A percentile compares a stretch with the other conserved stretches of the same genome.
Evolutionary conservation across 2,888 invertebrate species (phyloP).

Genomic region (Dynastes tityus): DNA sequence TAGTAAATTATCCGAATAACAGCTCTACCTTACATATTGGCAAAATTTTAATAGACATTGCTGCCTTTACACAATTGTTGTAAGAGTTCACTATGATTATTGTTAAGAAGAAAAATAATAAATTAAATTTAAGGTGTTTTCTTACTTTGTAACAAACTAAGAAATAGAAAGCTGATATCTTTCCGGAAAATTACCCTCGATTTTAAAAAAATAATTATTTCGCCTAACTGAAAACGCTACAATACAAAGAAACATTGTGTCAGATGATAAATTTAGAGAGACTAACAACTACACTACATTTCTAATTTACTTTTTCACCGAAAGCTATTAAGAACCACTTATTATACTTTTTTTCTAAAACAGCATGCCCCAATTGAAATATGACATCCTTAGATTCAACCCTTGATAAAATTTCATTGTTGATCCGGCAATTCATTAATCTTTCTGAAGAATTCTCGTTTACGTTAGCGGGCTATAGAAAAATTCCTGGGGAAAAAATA

Average conservation of each 20-base stretch:
- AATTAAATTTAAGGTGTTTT: too few relatives aligned
- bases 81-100: too few relatives aligned
- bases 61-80: too few relatives aligned
- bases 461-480: slow-evolving; percentile 43
- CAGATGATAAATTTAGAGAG: background rate
- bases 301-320: slow-evolving; percentile 31
- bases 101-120: too few relatives aligned
- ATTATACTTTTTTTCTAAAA: slow-evolving; percentile 25
- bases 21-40: background rate
- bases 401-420: slow-evolving; percentile 42
- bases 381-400: slow-evolving; percentile 13
- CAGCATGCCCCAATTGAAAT: slow-evolving; percentile 37
- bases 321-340: slow-evolving; percentile 26
- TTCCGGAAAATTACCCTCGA: too few relatives aligned
- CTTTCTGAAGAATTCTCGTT: slow-evolving; percentile 40
- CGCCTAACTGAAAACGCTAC: background rate
- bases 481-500: slow-evolving; percentile 36
- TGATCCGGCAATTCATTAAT: slow-evolving; percentile 44
- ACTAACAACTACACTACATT: background rate
- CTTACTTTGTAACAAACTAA: too few relatives aligned
- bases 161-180: too few relatives aligned
- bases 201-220: background rate
- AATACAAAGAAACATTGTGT: background rate
- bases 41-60: too few relatives aligned
- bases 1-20: background rate